Percentiles rank a stretch among this genome's conserved stretches.
phyloP scores from a whole-genome alignment of 2,797 vertebrate species.

The Paramormyrops hopkinsi region DNA sequence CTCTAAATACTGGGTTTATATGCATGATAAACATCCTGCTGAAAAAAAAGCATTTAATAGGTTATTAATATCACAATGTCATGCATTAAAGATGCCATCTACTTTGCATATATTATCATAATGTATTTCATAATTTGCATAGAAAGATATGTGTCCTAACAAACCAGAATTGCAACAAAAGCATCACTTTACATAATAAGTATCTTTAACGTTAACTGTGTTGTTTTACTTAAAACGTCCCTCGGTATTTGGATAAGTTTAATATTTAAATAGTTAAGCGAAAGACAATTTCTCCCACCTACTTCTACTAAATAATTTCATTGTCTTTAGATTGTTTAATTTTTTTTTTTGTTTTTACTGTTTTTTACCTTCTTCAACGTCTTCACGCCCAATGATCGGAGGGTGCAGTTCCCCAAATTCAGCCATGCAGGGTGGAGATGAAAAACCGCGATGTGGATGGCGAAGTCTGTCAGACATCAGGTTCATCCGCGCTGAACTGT shows the following conservation, averaged over 20 bases:
- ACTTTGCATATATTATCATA: constrained; percentile 67
- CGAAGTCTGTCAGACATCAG: not conserved
- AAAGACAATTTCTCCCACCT: not conserved
- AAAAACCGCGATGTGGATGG: not conserved
- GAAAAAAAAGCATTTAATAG: constrained; percentile 27
- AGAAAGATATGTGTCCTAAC: constrained; percentile 35
- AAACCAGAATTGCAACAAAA: constrained; percentile 36
- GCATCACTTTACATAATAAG: constrained; percentile 30
- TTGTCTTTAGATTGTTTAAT: not conserved
- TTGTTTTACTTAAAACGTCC: constrained; percentile 20
- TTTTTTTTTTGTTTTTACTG: not conserved
- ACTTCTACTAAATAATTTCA: not conserved
- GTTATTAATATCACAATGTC: constrained; percentile 61
- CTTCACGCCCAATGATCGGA: not conserved
- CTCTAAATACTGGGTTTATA: constrained; percentile 22
- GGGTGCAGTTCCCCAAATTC: not conserved
- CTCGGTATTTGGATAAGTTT: not conserved
- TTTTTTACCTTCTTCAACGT: not conserved
- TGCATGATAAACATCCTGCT: constrained; percentile 23
- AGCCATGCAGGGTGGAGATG: not conserved
- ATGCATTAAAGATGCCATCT: constrained; percentile 56
- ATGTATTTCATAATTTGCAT: constrained; percentile 56
- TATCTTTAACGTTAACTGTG: constrained; percentile 20
- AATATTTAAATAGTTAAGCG: not conserved
- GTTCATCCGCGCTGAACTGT: not conserved